These are phyloP conservation scores for Otolemur garnettii DNA, from an alignment of 2,113 vertebrate species.

Conservation along the genomic window DNA sequence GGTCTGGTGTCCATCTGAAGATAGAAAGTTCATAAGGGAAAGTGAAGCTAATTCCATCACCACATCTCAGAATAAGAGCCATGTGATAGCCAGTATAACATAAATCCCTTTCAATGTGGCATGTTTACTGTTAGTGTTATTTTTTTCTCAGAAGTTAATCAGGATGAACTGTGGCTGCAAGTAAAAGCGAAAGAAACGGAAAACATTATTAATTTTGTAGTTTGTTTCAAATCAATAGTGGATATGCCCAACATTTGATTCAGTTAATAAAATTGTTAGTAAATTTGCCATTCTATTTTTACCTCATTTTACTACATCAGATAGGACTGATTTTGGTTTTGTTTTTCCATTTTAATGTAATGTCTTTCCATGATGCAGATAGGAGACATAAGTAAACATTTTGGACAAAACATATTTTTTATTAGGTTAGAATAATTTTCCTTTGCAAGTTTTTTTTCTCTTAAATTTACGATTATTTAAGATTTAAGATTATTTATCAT, in stretches of 20 bases:
- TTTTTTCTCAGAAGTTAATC: background rate
- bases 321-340: background rate
- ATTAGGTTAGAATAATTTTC: background rate
- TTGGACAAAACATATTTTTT: background rate
- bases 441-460: background rate
- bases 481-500: background rate
- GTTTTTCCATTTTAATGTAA: background rate
- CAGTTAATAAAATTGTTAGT: background rate
- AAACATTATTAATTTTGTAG: background rate
- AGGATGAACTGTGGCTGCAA: background rate
- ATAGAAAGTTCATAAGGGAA: background rate
- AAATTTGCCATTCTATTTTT: background rate
- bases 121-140: background rate
- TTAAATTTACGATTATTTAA: constrained; percentile 22
- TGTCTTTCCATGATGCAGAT: background rate
- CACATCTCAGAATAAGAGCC: background rate
- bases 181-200: background rate
- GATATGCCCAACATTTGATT: background rate
- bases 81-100: background rate
- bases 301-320: background rate
- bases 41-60: background rate
- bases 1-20: background rate
- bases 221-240: background rate
- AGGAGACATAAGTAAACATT: background rate
- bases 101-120: background rate